These are phyloP conservation scores for Neomorphus geoffroyi DNA, from an alignment of 2,797 vertebrate species.

Conservation along the genomic window DNA sequence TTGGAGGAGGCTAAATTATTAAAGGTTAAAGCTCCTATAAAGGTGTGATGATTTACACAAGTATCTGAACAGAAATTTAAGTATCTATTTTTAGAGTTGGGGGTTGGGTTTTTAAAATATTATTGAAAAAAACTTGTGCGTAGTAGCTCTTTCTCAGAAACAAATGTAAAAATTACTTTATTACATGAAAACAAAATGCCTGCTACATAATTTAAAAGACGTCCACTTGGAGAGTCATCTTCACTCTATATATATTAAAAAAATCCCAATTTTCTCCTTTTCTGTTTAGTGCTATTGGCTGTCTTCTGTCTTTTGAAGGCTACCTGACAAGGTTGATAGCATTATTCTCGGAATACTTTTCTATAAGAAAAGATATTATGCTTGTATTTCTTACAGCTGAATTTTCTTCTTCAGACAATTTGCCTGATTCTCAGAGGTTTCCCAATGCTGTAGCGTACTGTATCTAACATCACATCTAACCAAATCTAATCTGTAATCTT, in stretches of 20 bases:
- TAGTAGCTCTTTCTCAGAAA: not conserved
- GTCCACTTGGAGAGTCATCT: not conserved
- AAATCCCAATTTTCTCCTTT: not conserved
- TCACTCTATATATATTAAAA: not conserved
- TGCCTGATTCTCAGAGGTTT: not conserved
- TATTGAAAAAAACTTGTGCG: not conserved
- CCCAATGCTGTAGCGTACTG: fast-evolving
- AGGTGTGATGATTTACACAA: not conserved
- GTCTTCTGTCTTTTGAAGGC: not conserved
- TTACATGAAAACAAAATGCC: not conserved
- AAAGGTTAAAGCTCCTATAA: not conserved
- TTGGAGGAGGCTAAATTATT: not conserved
- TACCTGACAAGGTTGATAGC: fast-evolving
- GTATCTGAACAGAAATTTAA: not conserved
- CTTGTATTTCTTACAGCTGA: not conserved
- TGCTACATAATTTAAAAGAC: not conserved
- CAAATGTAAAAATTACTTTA: not conserved
- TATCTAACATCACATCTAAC: not conserved
- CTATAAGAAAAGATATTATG: not conserved
- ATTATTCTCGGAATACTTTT: not conserved
- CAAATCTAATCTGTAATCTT: not conserved
- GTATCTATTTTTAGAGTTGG: not conserved
- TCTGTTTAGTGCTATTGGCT: not conserved
- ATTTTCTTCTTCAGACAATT: not conserved
- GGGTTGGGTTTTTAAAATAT: not conserved